Evolutionary conservation across 2,797 vertebrate genomes (phyloP).

Genomic region (Amblyraja radiata): DNA sequence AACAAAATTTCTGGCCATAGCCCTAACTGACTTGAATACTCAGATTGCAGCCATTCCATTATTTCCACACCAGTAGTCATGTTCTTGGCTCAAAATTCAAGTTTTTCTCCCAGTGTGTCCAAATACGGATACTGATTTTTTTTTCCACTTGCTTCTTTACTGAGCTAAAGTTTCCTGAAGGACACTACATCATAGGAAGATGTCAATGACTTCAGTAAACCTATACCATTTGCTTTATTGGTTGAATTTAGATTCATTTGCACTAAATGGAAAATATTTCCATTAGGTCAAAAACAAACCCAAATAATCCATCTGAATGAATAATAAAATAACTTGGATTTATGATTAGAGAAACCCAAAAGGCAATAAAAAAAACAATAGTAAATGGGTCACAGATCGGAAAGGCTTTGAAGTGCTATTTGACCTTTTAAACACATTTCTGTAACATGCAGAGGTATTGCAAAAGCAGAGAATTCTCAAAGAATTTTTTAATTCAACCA

Average conservation of each 20-base stretch:
- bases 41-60: neutral
- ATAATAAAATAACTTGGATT: neutral
- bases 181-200: neutral
- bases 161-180: neutral
- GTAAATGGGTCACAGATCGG: neutral
- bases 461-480: neutral
- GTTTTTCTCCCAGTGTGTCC: neutral
- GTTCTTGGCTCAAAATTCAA: neutral
- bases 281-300: neutral
- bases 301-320: neutral
- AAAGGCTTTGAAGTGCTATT: neutral
- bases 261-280: neutral
- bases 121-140: neutral
- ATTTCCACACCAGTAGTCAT: neutral
- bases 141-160: neutral
- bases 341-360: neutral
- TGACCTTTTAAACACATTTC: neutral
- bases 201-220: neutral
- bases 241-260: neutral
- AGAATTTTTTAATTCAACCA: neutral
- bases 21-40: neutral
- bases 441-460: neutral
- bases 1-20: neutral
- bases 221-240: neutral
- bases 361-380: neutral